Evolutionary conservation across 2,113 vertebrate genomes (phyloP).

Genomic region (Pongo pygmaeus): DNA sequence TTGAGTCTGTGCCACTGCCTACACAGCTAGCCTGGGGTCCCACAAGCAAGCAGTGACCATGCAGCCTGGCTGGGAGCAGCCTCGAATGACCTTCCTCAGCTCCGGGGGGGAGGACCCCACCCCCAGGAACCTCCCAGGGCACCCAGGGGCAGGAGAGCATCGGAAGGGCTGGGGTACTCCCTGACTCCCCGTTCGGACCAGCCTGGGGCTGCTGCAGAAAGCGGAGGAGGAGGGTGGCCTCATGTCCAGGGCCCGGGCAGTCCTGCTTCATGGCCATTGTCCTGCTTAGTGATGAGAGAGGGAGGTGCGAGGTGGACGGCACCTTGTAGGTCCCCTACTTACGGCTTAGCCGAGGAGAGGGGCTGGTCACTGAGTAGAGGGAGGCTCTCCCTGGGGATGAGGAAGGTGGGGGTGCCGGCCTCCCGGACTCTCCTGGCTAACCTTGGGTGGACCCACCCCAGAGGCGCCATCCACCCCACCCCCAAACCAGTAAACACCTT

Average conservation of each 20-base stretch:
- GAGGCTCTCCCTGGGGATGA: background rate
- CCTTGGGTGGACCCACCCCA: background rate
- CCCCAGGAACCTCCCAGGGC: background rate
- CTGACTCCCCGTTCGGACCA: background rate
- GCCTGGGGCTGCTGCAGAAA: background rate
- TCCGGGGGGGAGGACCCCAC: background rate
- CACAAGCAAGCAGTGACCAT: background rate
- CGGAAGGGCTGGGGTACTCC: background rate
- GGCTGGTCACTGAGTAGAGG: background rate
- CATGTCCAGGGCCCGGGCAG: background rate
- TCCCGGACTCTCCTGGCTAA: constrained; percentile 6
- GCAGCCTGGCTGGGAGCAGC: background rate
- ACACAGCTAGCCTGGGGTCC: background rate
- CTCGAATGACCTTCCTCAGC: background rate
- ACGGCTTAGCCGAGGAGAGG: background rate
- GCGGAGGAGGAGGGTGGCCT: background rate
- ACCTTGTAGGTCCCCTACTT: background rate
- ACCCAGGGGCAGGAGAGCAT: background rate
- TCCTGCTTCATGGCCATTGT: background rate
- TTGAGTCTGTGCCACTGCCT: background rate
- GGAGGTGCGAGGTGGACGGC: background rate
- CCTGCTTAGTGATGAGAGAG: background rate
- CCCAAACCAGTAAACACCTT: constrained; percentile 53
- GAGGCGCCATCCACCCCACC: constrained; percentile 1
- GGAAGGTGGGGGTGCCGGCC: constrained; percentile 19